A percentile compares a stretch with the other conserved stretches of the same genome.
Evolutionary conservation across 1,140 invertebrate species (phyloP).

Genomic region (Eubasilissa regina): DNA sequence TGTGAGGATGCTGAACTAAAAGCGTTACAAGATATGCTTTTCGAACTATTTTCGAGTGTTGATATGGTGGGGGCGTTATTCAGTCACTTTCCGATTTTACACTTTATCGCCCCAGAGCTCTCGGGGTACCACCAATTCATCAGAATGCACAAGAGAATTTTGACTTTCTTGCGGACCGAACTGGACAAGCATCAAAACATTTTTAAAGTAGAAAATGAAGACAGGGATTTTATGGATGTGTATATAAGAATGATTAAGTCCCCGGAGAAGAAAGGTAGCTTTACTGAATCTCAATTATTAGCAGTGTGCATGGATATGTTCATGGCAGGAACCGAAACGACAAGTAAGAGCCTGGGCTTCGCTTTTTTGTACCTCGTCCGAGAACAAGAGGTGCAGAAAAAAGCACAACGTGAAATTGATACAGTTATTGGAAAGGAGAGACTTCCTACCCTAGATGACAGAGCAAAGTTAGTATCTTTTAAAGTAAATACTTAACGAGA

Average conservation of each 20-base stretch:
- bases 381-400: slow-evolving; percentile 84
- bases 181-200: slow-evolving; percentile 82
- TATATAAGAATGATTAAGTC: slow-evolving; percentile 81
- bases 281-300: slow-evolving; percentile 80
- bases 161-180: slow-evolving; percentile 81
- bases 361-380: slow-evolving; percentile 84
- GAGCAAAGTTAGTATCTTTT: slow-evolving; percentile 75
- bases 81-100: slow-evolving; percentile 84
- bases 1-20: slow-evolving; percentile 79
- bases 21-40: slow-evolving; percentile 79
- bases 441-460: slow-evolving; percentile 79
- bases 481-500: background rate
- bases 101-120: slow-evolving; percentile 80
- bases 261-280: slow-evolving; percentile 69
- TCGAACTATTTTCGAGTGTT: slow-evolving; percentile 79
- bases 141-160: slow-evolving; percentile 79
- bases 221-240: slow-evolving; percentile 89
- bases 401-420: slow-evolving; percentile 87
- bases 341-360: slow-evolving; percentile 83
- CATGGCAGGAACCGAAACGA: slow-evolving; percentile 88
- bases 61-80: slow-evolving; percentile 86
- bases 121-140: slow-evolving; percentile 85
- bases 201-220: slow-evolving; percentile 75
- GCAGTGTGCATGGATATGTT: slow-evolving; percentile 87
- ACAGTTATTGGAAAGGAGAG: slow-evolving; percentile 79